A percentile compares a stretch with the other conserved stretches of the same genome.
phyloP scores from a whole-genome alignment of 2,797 vertebrate genomes.

The Setipinna tenuifilis region DNA sequence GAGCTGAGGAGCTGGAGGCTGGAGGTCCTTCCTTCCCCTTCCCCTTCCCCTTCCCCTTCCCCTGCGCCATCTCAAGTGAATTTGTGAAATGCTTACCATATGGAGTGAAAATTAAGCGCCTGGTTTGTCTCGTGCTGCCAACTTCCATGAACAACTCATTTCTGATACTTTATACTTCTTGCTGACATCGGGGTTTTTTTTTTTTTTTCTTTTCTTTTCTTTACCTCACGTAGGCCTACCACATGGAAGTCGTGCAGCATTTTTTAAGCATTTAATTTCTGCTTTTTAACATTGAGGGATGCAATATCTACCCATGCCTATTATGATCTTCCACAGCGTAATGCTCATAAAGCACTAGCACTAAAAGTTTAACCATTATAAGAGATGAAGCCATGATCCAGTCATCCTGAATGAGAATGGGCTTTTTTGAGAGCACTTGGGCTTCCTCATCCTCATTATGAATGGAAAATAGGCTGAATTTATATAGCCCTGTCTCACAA shows the following conservation, averaged over 20 bases:
- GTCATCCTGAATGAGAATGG: too few species aligned
- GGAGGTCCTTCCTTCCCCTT: neutral
- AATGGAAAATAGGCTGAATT: too few species aligned
- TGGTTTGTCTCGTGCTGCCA: constrained; percentile 17
- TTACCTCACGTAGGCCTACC: neutral
- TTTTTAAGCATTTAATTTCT: neutral
- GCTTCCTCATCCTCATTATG: too few species aligned
- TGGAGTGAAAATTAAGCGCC: constrained; percentile 10
- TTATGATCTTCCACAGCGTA: neutral
- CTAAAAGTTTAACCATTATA: neutral
- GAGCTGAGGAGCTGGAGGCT: neutral
- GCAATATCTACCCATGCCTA: neutral
- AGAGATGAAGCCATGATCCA: neutral
- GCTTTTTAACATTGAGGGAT: neutral
- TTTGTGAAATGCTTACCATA: constrained; percentile 22
- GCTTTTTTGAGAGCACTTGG: too few species aligned
- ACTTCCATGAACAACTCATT: constrained; percentile 24
- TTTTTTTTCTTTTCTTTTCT: too few species aligned
- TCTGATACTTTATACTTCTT: constrained; percentile 10
- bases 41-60: neutral
- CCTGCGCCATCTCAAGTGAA: neutral
- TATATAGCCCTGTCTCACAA: too few species aligned
- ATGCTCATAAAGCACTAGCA: neutral
- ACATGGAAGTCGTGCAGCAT: neutral
- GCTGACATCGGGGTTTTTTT: neutral